Evolutionary conservation across 2,113 vertebrate species (phyloP).

Genomic region (Theristicus caerulescens): DNA sequence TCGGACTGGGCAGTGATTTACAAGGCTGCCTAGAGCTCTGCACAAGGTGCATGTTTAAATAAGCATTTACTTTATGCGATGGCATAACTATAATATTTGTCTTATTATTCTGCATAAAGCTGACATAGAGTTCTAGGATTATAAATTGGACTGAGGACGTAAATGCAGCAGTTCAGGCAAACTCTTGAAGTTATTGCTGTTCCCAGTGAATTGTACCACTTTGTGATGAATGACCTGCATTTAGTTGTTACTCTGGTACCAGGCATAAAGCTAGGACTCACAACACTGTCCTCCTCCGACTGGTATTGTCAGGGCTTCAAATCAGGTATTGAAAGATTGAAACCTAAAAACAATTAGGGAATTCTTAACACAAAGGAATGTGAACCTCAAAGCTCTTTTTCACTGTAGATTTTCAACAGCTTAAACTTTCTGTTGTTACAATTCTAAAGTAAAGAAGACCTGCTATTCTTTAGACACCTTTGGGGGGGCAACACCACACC

Average conservation of each 20-base stretch:
- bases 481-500: background rate
- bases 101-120: slow-evolving; percentile 38
- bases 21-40: background rate
- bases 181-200: background rate
- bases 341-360: background rate
- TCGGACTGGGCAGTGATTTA: slow-evolving; percentile 30
- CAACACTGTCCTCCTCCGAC: background rate
- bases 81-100: slow-evolving; percentile 15
- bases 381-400: background rate
- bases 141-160: background rate
- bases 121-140: slow-evolving; percentile 5
- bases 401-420: background rate
- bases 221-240: background rate
- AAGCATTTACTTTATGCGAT: slow-evolving; percentile 27
- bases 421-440: background rate
- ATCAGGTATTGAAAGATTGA: background rate
- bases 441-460: background rate
- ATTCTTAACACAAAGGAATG: background rate
- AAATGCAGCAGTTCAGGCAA: slow-evolving; percentile 15
- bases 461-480: background rate
- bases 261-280: background rate
- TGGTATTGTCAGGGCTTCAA: background rate
- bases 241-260: background rate
- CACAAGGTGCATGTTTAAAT: slow-evolving; percentile 14
- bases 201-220: background rate